These are phyloP conservation scores for Oscheius sp. DNA, from an alignment of 1,140 invertebrate species.

Conservation along the genomic window DNA sequence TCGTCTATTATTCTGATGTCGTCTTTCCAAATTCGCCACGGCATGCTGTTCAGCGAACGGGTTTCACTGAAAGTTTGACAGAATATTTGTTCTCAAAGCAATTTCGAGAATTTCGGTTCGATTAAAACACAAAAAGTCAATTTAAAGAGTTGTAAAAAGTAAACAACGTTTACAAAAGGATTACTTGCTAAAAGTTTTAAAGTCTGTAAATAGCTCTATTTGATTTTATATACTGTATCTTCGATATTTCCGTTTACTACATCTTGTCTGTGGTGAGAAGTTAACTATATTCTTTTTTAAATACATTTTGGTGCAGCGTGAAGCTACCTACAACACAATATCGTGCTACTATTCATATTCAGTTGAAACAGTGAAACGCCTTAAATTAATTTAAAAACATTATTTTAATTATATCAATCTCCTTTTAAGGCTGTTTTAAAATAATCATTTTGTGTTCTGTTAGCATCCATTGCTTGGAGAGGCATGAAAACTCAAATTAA, in stretches of 20 bases:
- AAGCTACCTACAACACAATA: neutral
- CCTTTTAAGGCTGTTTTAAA: too few species aligned
- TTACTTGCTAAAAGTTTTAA: neutral
- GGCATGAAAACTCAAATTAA: too few species aligned
- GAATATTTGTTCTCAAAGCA: neutral
- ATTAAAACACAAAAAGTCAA: too few species aligned
- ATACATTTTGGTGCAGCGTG: neutral
- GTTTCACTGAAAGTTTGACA: constrained; percentile 46
- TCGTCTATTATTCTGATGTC: constrained; percentile 55
- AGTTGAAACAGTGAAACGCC: too few species aligned
- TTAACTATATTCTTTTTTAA: constrained; percentile 8
- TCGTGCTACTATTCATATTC: neutral
- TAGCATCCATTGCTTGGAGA: too few species aligned
- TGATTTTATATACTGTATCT: too few species aligned
- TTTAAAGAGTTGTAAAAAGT: too few species aligned
- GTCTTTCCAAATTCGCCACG: constrained; percentile 56
- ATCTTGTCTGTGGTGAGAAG: too few species aligned
- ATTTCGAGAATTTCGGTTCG: neutral
- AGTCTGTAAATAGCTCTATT: neutral
- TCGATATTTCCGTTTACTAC: too few species aligned
- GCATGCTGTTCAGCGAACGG: constrained; percentile 45
- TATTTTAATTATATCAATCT: too few species aligned
- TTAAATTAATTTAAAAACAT: too few species aligned
- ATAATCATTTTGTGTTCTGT: too few species aligned
- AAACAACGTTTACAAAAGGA: neutral